Base-by-base conservation (phyloP, 2,797 vertebrate species). In the Gila robusta region DNA sequence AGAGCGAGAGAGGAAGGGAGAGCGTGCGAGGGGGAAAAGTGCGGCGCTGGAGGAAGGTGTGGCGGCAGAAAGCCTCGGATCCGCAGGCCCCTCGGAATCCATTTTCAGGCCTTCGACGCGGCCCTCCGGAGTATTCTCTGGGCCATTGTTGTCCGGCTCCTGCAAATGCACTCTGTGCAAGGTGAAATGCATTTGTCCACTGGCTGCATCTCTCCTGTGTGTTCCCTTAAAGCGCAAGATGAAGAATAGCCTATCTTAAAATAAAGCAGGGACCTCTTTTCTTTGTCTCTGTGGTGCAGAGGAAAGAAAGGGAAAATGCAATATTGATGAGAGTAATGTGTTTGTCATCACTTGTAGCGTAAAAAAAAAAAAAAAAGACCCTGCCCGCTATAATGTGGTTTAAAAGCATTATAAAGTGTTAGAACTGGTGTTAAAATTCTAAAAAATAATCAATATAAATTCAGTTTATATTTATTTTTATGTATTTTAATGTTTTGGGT, bases 291-390 rank as follows among this genome's bases (percentile, higher is more conserved):
- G 88, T 88, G 88, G 91, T 91, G 92, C 90, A 82, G 56, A 4
- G 56, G 86, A 90, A 90, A 82, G 93, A 92, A 91, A 90, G 89
- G 91, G 87, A 90, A 90, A 91, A 95, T 99, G 95, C 94, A 97
- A 96, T 98, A 98, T 98, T 97, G 96, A 98, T 98, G 96, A 92
- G 91, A 79, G 83, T 96, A 96, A 97, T 96, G 94, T 94, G 93
- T 96, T 97, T 96, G 95, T 96, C 92, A 91, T 96, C 94, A 92
- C 94, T 92, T 94, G 93, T 94, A 96, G 95, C 92, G 89, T 92
- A 87, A 92, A 39, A 64, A 28, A 70, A 39, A 82, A 82, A 41
- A 79, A 62, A 81, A 12, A 81, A 54, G 54, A 67, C 4, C 2
- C n/a, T 26, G 26, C 32, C n/a, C 6, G 9, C 37, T 32, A 35